A percentile compares a stretch with the other conserved stretches of the same genome.
Conservation (phyloP, 2,797 vertebrate genomes). For the Chrysocyon brachyurus region DNA sequence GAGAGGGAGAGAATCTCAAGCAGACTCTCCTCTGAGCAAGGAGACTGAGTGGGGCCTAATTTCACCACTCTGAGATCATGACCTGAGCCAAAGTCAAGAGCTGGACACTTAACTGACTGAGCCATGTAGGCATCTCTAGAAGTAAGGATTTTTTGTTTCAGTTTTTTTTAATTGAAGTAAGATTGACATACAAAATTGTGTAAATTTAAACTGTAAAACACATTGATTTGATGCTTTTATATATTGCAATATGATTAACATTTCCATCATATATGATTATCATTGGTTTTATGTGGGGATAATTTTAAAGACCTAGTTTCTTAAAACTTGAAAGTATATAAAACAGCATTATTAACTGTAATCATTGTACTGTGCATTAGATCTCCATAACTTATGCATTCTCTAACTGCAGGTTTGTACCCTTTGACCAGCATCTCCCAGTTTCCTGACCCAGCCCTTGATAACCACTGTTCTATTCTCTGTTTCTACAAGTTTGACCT, state of each 20-base stretch:
- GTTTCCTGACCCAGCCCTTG: background rate
- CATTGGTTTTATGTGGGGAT: background rate
- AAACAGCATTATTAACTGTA: background rate
- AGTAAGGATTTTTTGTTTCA: background rate
- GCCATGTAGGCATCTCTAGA: background rate
- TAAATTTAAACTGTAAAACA: background rate
- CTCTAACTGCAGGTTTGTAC: background rate
- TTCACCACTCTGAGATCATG: background rate
- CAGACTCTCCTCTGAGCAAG: background rate
- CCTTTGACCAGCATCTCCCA: background rate
- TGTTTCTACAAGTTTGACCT: background rate
- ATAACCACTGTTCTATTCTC: background rate
- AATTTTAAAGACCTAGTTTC: background rate
- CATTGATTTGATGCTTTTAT: background rate
- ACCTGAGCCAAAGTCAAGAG: background rate
- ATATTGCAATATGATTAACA: background rate
- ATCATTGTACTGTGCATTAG: background rate
- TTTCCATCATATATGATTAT: background rate
- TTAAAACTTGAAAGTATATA: background rate
- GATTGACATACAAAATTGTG: background rate
- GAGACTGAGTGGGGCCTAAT: background rate
- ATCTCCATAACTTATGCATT: background rate
- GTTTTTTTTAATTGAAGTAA: background rate
- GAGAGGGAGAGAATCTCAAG: background rate
- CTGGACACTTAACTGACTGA: background rate